Evolutionary conservation across 2,113 vertebrate species (phyloP).

Genomic region (Sinocyclocheilus anophthalmus): DNA sequence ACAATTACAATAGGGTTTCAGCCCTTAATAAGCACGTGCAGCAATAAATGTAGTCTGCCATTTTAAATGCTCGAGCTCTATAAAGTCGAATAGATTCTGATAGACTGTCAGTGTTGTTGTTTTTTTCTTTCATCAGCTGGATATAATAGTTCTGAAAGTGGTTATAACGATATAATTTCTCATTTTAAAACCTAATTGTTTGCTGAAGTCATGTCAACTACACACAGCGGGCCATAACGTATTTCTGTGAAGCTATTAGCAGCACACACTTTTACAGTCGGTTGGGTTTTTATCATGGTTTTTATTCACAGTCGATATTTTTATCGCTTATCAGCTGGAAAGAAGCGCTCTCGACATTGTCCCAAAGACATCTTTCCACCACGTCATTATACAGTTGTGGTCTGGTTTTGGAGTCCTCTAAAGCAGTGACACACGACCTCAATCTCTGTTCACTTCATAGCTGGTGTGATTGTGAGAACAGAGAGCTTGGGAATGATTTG

Average conservation of each 20-base stretch:
- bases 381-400: neutral
- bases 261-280: neutral
- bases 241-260: neutral
- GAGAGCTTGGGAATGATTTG: neutral
- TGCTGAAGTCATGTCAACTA: no score
- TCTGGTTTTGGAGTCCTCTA: neutral
- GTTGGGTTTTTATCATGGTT: neutral
- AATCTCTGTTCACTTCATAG: slow-evolving; percentile 14
- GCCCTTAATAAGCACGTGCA: no score
- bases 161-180: no score
- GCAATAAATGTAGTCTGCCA: neutral
- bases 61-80: neutral
- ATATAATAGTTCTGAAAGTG: no score
- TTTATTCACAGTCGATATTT: neutral
- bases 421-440: neutral
- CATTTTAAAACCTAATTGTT: no score
- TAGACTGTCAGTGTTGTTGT: no score
- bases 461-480: neutral
- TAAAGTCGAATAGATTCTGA: no score
- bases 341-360: neutral
- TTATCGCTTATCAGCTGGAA: neutral
- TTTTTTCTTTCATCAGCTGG: no score
- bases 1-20: no score
- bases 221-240: no score
- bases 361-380: neutral